Percentiles rank a stretch among this genome's conserved stretches.
phyloP scores from a whole-genome alignment of 2,888 invertebrate genomes.

The Eulithis testata region DNA sequence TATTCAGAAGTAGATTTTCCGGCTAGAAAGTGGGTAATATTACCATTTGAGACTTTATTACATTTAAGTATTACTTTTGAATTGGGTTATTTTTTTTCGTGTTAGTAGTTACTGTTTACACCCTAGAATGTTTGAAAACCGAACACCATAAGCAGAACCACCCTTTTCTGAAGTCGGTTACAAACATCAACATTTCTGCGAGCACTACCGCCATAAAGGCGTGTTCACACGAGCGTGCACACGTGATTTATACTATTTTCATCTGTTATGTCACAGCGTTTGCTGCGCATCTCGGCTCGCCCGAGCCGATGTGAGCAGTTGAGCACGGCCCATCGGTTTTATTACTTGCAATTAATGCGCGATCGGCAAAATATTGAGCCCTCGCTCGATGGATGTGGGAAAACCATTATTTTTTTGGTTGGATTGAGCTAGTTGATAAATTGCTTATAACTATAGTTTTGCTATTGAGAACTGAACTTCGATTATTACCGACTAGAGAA shows the following conservation, averaged over 20 bases:
- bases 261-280: constrained; percentile 67
- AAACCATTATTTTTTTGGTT: constrained; percentile 41
- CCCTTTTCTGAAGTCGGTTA: not conserved
- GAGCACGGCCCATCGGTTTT: constrained; percentile 68
- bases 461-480: not conserved
- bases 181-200: constrained; percentile 25
- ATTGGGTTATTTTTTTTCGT: too few relatives aligned
- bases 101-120: too few relatives aligned
- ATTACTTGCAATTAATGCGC: constrained; percentile 72
- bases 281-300: constrained; percentile 60
- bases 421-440: constrained; percentile 37
- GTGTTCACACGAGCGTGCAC: constrained; percentile 67
- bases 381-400: constrained; percentile 51
- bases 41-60: too few relatives aligned
- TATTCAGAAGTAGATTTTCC: too few relatives aligned
- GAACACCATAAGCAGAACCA: too few relatives aligned
- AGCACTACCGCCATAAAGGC: constrained; percentile 43
- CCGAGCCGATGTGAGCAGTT: constrained; percentile 58
- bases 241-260: constrained; percentile 69
- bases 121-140: too few relatives aligned
- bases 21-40: too few relatives aligned
- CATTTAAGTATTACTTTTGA: too few relatives aligned
- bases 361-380: constrained; percentile 67
- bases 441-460: constrained; percentile 13
- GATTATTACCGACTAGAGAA: not conserved